A percentile compares a stretch with the other conserved stretches of the same genome.
Evolutionary conservation across 2,113 vertebrate genomes (phyloP).

Genomic region (Patagioenas fasciata): DNA sequence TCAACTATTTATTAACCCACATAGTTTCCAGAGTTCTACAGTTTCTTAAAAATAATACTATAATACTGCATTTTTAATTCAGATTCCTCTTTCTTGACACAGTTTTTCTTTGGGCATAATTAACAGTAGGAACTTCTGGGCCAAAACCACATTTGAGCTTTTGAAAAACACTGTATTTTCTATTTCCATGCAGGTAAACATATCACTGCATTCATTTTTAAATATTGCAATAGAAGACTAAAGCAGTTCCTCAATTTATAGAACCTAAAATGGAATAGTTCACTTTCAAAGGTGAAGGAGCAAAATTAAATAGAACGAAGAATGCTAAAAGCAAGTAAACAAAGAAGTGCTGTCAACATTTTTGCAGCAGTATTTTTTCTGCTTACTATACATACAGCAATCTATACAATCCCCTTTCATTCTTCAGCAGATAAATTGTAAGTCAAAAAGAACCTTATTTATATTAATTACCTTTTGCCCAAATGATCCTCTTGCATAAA

Average conservation of each 20-base stretch:
- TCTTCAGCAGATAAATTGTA: not conserved
- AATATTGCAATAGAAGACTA: not conserved
- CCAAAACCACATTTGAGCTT: not conserved
- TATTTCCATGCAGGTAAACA: not conserved
- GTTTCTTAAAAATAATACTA: not conserved
- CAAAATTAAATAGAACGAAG: constrained; percentile 7
- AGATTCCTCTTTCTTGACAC: not conserved
- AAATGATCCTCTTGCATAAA: not conserved
- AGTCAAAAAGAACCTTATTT: not conserved
- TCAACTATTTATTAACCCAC: not conserved
- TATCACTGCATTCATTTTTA: not conserved
- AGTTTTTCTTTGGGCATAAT: not conserved
- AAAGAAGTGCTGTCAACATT: not conserved
- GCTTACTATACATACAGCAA: not conserved
- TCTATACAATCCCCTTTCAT: not conserved
- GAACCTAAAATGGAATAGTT: not conserved
- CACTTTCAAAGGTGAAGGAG: constrained; percentile 8
- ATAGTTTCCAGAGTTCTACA: not conserved
- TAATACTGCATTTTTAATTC: not conserved
- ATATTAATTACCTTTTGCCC: not conserved
- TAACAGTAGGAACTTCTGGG: not conserved
- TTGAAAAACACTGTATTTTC: not conserved
- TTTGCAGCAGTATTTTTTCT: not conserved
- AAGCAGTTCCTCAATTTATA: constrained; percentile 27
- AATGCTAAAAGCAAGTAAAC: not conserved